Percentiles rank a stretch among this genome's conserved stretches.
phyloP scores from a whole-genome alignment of 2,888 invertebrate species.

The Drosophila pegasa region DNA sequence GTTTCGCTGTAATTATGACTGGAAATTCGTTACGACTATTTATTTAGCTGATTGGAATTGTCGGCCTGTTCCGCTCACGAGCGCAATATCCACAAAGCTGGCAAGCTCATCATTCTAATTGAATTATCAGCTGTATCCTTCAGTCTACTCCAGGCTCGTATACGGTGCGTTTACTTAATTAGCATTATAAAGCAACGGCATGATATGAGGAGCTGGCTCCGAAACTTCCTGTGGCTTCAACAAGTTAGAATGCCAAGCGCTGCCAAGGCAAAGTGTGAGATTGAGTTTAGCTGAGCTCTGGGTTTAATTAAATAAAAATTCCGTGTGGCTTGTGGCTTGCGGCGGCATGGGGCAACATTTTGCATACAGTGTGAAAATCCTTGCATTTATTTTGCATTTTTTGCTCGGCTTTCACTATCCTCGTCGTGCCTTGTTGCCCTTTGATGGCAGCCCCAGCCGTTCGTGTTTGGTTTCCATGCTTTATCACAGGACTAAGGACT shows the following conservation, averaged over 20 bases:
- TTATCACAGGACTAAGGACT: conserved; percentile 50
- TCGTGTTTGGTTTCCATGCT: conserved; percentile 51
- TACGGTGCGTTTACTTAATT: conserved; percentile 66
- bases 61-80: conserved; percentile 1
- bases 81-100: conserved; percentile 1
- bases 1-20: neutral
- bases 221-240: conserved; percentile 39
- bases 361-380: conserved; percentile 60
- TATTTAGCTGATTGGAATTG: conserved; percentile 31
- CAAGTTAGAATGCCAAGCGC: conserved; percentile 39
- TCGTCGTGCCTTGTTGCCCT: conserved; percentile 23
- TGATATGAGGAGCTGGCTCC: conserved; percentile 22
- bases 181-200: conserved; percentile 39
- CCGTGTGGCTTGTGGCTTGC: conserved; percentile 28
- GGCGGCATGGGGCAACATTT: conserved; percentile 31
- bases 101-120: conserved; percentile 17
- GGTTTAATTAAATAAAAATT: conserved; percentile 64
- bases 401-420: conserved; percentile 15
- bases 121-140: conserved; percentile 22
- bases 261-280: neutral
- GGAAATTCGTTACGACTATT: conserved; percentile 17
- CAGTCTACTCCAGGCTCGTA: conserved; percentile 11
- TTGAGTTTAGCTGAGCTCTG: neutral
- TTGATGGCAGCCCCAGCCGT: conserved; percentile 29
- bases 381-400: conserved; percentile 24